Evolutionary conservation across 1,140 invertebrate species (phyloP).

Genomic region (Drosophila dunni): DNA sequence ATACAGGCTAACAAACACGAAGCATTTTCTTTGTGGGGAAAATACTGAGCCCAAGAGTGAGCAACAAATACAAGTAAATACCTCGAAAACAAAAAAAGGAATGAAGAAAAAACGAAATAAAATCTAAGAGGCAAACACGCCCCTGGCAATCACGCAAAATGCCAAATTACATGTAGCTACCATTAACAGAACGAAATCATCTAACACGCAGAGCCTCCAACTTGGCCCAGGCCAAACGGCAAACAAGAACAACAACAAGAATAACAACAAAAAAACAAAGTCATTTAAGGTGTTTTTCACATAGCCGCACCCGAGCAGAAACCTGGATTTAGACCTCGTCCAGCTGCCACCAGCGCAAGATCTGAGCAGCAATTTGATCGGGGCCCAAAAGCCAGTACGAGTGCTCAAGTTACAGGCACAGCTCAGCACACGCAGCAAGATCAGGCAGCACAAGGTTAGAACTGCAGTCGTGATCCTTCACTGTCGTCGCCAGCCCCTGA

Average conservation of each 20-base stretch:
- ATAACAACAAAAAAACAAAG: slow-evolving; percentile 50
- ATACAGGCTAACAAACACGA: slow-evolving; percentile 42
- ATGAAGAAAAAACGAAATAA: slow-evolving; percentile 30
- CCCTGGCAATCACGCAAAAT: slow-evolving; percentile 82
- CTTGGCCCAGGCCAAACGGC: neutral
- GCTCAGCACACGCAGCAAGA: slow-evolving; percentile 28
- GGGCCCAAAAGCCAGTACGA: neutral
- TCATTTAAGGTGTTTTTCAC: slow-evolving; percentile 77
- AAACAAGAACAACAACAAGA: slow-evolving; percentile 2
- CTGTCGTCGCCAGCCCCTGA: slow-evolving; percentile 7
- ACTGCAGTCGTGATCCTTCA: slow-evolving; percentile 27
- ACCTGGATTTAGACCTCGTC: slow-evolving; percentile 3
- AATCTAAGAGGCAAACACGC: slow-evolving; percentile 67
- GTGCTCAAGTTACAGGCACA: slow-evolving; percentile 45
- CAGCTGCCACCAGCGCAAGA: slow-evolving; percentile 32
- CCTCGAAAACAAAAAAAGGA: slow-evolving; percentile 14
- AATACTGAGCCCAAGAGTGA: slow-evolving; percentile 49
- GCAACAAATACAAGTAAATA: slow-evolving; percentile 34
- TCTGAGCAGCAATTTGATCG: slow-evolving; percentile 43
- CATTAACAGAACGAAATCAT: slow-evolving; percentile 79
- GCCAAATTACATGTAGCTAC: slow-evolving; percentile 79
- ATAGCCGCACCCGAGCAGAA: slow-evolving; percentile 45
- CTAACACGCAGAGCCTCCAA: slow-evolving; percentile 69
- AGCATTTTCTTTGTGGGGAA: slow-evolving; percentile 69
- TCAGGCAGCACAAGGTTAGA: slow-evolving; percentile 15